Conservation (phyloP, 2,797 vertebrate species). For the Poecilia wingei region DNA sequence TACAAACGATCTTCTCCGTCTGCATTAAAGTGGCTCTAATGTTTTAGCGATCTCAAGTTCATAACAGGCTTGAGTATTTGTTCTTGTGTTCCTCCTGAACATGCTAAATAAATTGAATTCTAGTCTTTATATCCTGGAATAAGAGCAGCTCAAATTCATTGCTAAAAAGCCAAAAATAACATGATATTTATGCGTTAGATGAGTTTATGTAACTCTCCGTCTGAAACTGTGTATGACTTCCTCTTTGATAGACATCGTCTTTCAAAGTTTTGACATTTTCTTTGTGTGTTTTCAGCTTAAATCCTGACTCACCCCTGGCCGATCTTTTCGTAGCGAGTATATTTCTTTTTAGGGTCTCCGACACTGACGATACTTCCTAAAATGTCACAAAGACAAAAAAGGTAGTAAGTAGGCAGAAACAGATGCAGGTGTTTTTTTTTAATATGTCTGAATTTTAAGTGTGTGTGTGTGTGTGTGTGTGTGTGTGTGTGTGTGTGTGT, state of each 20-base stretch:
- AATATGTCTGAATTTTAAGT: slow-evolving; percentile 8
- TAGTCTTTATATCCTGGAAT: not conserved
- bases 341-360: slow-evolving; percentile 99
- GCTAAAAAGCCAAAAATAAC: not conserved
- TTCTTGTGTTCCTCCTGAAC: not conserved
- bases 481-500: no score
- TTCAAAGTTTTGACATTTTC: not conserved
- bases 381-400: slow-evolving; percentile 3
- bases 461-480: not conserved
- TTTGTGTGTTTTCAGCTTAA: not conserved
- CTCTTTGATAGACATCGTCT: not conserved
- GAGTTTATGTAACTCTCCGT: not conserved
- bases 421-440: not conserved
- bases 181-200: not conserved
- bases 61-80: not conserved
- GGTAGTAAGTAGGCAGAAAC: slow-evolving; percentile 7
- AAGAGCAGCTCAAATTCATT: not conserved
- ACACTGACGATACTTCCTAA: slow-evolving; percentile 92
- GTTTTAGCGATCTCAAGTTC: not conserved
- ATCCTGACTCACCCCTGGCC: slow-evolving; percentile 91
- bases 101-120: not conserved
- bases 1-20: not conserved
- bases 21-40: not conserved
- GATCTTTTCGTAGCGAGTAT: slow-evolving; percentile 97
- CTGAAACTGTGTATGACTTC: not conserved